These are phyloP conservation scores for Ciona savignyi DNA, from an alignment of 23 tunicate genomes.

Conservation along the genomic window DNA sequence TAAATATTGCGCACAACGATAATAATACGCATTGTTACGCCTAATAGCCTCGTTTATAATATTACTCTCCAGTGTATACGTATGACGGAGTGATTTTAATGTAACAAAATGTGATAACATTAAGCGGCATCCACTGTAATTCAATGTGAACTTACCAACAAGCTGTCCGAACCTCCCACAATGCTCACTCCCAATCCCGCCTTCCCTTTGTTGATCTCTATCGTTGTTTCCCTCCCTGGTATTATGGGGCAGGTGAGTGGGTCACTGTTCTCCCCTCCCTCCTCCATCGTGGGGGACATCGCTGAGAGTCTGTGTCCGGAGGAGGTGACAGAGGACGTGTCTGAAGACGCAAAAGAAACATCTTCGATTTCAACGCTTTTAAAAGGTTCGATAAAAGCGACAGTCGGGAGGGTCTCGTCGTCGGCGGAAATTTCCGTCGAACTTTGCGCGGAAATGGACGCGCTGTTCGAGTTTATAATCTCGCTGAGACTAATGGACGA, in stretches of 20 bases:
- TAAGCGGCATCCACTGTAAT: too few species aligned
- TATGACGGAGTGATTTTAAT: too few species aligned
- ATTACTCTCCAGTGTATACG: too few species aligned
- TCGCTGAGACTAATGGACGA: background rate
- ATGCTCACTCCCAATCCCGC: slow-evolving; percentile 89
- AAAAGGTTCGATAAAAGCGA: background rate
- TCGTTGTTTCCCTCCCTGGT: slow-evolving; percentile 79
- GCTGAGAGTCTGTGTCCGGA: slow-evolving; percentile 3
- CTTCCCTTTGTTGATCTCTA: slow-evolving; percentile 92
- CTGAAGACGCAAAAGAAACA: slow-evolving; percentile 1
- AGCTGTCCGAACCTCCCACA: slow-evolving; percentile 89
- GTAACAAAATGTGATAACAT: too few species aligned
- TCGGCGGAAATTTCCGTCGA: background rate
- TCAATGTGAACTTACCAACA: slow-evolving; percentile 70
- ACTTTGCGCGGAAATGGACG: background rate
- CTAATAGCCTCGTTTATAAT: too few species aligned
- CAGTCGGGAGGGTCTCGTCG: background rate
- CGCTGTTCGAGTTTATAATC: background rate
- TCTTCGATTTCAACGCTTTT: background rate
- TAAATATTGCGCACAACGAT: too few species aligned
- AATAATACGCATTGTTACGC: too few species aligned
- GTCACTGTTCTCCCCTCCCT: slow-evolving; percentile 20
- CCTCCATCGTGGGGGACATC: slow-evolving; percentile 9
- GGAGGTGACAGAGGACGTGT: slow-evolving; percentile 7
- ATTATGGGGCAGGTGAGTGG: slow-evolving; percentile 64